Evolutionary conservation across 1,140 invertebrate species (phyloP), one percentile per base, ranked within the genome.

Genomic region (Drosophila parabipectinata): DNA sequence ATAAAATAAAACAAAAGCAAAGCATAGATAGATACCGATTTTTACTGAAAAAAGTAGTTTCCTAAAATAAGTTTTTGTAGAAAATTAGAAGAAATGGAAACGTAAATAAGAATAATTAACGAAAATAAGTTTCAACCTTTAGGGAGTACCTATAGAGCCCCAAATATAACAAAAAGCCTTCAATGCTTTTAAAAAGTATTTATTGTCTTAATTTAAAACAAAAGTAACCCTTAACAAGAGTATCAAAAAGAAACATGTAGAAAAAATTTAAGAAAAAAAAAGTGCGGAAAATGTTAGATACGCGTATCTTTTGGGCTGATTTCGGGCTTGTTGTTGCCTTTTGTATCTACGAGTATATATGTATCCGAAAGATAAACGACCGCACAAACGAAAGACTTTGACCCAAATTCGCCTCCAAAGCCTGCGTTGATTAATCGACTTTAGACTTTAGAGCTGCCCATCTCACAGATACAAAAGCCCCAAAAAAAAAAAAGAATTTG

Each of bases 391-490:
- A 56, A 64, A 78, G 57, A 82, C 79, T 82, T 79, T 82, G 79
- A 82, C 79, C 79, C 53, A 82, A 82, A 63, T 61, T 72, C 59
- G 57, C 28, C 44, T 24, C 79, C 79, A 34, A 53, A 60, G 78
- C 67, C 67, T 73, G 37, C 73, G 60, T 84, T 83, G 79, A 83
- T 83, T 83, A 83, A 83, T 83, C 73, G 79, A 79, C 60, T 84
- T 69, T 50, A 15, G 41, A 12, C 34, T 37, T 37, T 37, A 28
- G 5, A 28, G 28, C 61, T 74, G 79, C 79, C 61, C 74, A 81
- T 77, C 78, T 81, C 68, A 52, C 60, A 78, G 62, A 72, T 67
- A 61, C 56, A 50, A 41, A 45, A 12, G 1, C 10, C 26, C 56
- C 14, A 21, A 21, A 52, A 7, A 10, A 21, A 12, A 53, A 34